phyloP scores from a whole-genome alignment of 2,888 invertebrate species.

The Drosophila neoperkinsi region DNA sequence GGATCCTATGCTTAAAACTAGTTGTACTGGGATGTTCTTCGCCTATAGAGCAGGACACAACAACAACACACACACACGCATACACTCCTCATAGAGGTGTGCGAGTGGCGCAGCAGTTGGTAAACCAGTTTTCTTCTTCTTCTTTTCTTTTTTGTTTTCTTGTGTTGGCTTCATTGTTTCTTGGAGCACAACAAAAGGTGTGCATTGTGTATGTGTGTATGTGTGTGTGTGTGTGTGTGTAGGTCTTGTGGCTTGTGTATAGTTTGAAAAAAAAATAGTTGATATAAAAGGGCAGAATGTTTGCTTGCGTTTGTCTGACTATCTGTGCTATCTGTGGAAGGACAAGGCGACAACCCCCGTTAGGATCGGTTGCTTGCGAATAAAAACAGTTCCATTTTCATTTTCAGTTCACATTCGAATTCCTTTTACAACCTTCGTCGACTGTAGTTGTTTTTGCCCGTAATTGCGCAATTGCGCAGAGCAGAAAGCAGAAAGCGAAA shows the following conservation, averaged over 20 bases:
- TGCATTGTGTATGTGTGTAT: conserved; percentile 27
- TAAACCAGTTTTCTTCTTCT: conserved; percentile 63
- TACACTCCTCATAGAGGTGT: conserved; percentile 1
- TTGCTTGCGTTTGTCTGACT: conserved; percentile 44
- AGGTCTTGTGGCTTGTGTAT: conserved; percentile 19
- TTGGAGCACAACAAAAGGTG: conserved; percentile 63
- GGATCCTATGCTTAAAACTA: conserved; percentile 60
- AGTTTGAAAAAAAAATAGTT: conserved; percentile 7
- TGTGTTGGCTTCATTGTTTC: conserved; percentile 20
- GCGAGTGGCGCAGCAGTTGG: conserved; percentile 60
- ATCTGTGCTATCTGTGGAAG: conserved; percentile 7
- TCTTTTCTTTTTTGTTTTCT: conserved; percentile 11
- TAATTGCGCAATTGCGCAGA: conserved; percentile 76
- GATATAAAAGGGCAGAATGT: conserved; percentile 26
- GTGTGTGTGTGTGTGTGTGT: conserved; percentile 9
- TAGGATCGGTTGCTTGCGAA: conserved; percentile 51
- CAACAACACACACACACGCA: conserved; percentile 2
- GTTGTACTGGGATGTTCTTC: conserved; percentile 52
- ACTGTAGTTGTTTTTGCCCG: conserved; percentile 34
- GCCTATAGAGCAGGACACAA: conserved; percentile 40
- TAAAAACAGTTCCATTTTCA: conserved; percentile 49
- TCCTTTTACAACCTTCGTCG: not conserved
- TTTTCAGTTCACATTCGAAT: conserved; percentile 25
- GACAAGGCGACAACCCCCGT: conserved; percentile 51
- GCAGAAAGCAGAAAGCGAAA: conserved; percentile 28